Base-by-base conservation (phyloP, 1,140 invertebrate genomes). In the Apis laboriosa region DNA sequence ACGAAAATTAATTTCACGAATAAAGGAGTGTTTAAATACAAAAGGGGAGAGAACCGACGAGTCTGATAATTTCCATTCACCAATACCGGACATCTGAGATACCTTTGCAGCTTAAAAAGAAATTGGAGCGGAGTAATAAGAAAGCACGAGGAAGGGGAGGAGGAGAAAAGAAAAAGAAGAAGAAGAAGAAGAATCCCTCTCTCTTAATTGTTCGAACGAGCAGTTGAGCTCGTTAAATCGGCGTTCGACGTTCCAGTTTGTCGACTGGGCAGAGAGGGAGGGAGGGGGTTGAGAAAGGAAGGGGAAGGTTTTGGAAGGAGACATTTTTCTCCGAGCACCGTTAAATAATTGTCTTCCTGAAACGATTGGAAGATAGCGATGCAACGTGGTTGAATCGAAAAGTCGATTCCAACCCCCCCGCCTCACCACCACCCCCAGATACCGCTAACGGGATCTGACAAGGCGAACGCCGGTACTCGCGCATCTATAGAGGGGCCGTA, bases 301-400 rank as follows among this genome's bases (percentile, higher is more conserved):
- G 61, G n/a, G 34, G 51, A 63, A 2, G 19, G 56, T 21, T 28
- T 28, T 43, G 60, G 53, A 15, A 9, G 24, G 43, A 4, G 17
- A 24, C 58, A 74, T 84, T 83, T 81, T 77, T 58, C 43, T 70
- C 19, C 43, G 43, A 56, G 58, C 71, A 77, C 70, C 61, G 81
- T 63, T 75, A 74, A 80, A 67, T 82, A 80, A 86, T 86, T 86
- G 83, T 89, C 81, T 82, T 78, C 72, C 67, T 63, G 63, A 68
- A 86, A 63, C 61, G 70, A 86, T 88, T 77, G 84, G 68, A 78
- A 56, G 68, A 83, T 76, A 85, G 77, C 83, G 81, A 87, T 84
- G 83, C 73, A 88, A 89, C 55, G 72, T 60, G 84, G 86, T 88
- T 88, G 81, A 84, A 84, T 77, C 70, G 77, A 51, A 63, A 86